Percentiles rank a stretch among this genome's conserved stretches.
Evolutionary conservation across 2,888 invertebrate genomes (phyloP).

Genomic region (Catocala fraxini): DNA sequence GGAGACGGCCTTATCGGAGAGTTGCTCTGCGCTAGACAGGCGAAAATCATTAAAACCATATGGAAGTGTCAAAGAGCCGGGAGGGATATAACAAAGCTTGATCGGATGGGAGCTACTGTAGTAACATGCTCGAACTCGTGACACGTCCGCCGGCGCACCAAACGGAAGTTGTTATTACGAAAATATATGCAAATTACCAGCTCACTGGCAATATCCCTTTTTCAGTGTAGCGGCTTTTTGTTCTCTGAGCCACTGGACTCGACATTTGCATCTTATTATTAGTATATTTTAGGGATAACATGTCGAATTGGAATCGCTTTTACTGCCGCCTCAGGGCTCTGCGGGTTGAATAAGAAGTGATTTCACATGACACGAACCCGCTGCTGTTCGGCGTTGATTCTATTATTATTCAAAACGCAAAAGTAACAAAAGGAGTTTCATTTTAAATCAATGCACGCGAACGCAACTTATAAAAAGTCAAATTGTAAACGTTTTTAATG

Average conservation of each 20-base stretch:
- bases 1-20: constrained; percentile 28
- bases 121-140: constrained; percentile 62
- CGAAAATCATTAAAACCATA: constrained; percentile 41
- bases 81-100: constrained; percentile 50
- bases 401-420: constrained; percentile 65
- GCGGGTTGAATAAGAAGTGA: constrained; percentile 73
- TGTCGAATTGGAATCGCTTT: constrained; percentile 79
- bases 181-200: constrained; percentile 82
- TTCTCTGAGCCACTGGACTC: constrained; percentile 70
- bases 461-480: constrained; percentile 26
- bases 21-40: constrained; percentile 5
- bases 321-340: constrained; percentile 65
- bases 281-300: constrained; percentile 77
- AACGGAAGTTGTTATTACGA: constrained; percentile 83
- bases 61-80: constrained; percentile 37
- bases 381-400: constrained; percentile 38
- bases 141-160: constrained; percentile 69
- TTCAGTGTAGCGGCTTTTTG: constrained; percentile 69
- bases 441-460: constrained; percentile 51
- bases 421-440: constrained; percentile 54
- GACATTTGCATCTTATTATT: constrained; percentile 84
- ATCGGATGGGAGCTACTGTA: constrained; percentile 56
- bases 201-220: constrained; percentile 74
- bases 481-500: constrained; percentile 52
- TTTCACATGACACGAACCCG: constrained; percentile 70